These are phyloP conservation scores for Rhynchonycteris naso DNA, from an alignment of 2,797 vertebrate species.

Conservation along the genomic window DNA sequence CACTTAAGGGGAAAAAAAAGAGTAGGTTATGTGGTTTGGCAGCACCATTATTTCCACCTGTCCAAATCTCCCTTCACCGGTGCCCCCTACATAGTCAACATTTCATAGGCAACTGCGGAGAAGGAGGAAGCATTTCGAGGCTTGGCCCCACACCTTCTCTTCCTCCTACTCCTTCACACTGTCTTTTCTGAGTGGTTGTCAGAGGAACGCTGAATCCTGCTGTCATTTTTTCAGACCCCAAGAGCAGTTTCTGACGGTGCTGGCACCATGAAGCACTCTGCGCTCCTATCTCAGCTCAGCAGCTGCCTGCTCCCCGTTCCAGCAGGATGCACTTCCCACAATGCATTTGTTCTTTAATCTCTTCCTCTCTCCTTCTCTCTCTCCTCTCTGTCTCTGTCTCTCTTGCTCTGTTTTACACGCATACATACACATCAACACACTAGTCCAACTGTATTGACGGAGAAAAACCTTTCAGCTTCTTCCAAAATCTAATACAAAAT, in stretches of 20 bases:
- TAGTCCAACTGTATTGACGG: not conserved
- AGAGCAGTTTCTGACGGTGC: not conserved
- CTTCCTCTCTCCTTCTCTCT: not conserved
- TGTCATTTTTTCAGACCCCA: not conserved
- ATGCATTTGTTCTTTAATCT: slow-evolving; percentile 19
- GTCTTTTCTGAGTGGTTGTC: slow-evolving; percentile 56
- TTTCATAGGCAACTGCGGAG: not conserved
- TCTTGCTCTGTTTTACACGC: not conserved
- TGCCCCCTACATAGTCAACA: not conserved
- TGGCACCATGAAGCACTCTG: not conserved
- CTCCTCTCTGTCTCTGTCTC: not conserved
- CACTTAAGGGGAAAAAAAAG: not conserved
- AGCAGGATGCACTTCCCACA: not conserved
- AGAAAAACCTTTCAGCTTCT: slow-evolving; percentile 44
- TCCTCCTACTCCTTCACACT: not conserved
- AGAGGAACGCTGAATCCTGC: not conserved
- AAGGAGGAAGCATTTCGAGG: not conserved
- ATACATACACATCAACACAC: not conserved
- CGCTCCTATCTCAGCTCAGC: slow-evolving; percentile 13
- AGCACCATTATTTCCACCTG: not conserved
- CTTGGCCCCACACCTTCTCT: not conserved
- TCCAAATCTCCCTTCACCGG: not conserved
- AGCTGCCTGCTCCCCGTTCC: slow-evolving; percentile 32
- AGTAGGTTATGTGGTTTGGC: not conserved
- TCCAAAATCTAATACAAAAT: slow-evolving; percentile 39